A percentile compares a stretch with the other conserved stretches of the same genome.
Evolutionary conservation across 1,140 invertebrate genomes (phyloP).

Genomic region (Temnothorax curvispinosus): DNA sequence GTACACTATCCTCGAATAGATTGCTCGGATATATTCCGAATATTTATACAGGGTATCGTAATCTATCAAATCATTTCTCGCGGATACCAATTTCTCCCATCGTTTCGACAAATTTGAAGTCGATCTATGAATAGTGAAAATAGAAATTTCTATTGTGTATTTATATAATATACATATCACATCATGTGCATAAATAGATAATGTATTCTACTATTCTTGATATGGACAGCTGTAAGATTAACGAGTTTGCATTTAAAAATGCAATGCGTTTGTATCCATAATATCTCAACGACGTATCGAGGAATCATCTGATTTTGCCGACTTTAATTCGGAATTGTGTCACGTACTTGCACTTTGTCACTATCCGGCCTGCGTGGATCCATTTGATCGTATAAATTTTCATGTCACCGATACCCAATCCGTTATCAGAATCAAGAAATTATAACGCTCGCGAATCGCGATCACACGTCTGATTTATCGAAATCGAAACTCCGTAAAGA

Average conservation of each 20-base stretch:
- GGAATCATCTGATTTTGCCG: constrained; percentile 39
- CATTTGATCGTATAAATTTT: constrained; percentile 42
- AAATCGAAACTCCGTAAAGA: neutral
- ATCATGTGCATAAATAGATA: neutral
- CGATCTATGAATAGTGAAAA: constrained; percentile 2
- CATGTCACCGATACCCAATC: constrained; percentile 28
- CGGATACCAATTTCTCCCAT: neutral
- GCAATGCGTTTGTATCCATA: neutral
- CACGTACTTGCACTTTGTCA: constrained; percentile 49
- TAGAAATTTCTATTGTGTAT: constrained; percentile 9
- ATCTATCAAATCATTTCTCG: constrained; percentile 7
- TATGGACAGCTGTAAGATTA: neutral
- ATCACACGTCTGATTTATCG: neutral
- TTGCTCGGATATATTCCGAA: constrained; percentile 21
- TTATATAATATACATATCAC: constrained; percentile 9
- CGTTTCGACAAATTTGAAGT: constrained; percentile 35
- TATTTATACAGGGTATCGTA: constrained; percentile 41
- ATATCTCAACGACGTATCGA: constrained; percentile 18
- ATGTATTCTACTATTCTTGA: neutral
- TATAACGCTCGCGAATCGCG: constrained; percentile 23
- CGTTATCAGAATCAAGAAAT: constrained; percentile 34
- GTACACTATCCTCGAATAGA: constrained; percentile 16
- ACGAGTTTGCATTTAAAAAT: neutral
- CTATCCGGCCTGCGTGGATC: neutral
- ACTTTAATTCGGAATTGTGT: constrained; percentile 53